Conservation (phyloP, 35 echinoderm and acorn worm genomes). For the Strongylocentrotus purpuratus region DNA sequence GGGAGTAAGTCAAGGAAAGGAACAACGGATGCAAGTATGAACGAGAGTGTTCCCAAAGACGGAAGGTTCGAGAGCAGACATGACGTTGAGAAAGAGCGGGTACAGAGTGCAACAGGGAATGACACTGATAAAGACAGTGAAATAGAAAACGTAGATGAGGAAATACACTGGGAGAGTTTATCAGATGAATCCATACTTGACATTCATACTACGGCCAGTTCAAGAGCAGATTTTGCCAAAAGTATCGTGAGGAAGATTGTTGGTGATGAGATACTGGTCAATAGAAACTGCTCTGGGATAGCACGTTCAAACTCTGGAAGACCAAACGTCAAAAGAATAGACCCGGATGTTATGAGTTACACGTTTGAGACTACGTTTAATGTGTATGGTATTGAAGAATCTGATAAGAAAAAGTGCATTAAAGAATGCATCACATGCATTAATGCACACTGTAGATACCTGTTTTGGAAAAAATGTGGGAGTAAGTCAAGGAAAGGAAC, state of each 20-base stretch:
- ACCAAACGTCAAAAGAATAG: neutral
- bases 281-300: neutral
- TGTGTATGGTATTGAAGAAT: neutral
- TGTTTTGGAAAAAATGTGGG: neutral
- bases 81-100: neutral
- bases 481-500: neutral
- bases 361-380: neutral
- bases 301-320: neutral
- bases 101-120: neutral
- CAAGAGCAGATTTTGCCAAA: neutral
- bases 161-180: neutral
- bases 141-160: neutral
- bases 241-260: neutral
- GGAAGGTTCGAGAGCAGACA: neutral
- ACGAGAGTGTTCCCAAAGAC: neutral
- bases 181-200: neutral
- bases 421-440: neutral
- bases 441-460: neutral
- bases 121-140: no score
- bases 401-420: neutral
- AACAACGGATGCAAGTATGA: neutral
- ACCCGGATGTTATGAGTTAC: neutral
- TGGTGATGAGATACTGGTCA: neutral
- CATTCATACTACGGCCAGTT: neutral
- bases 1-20: neutral